Evolutionary conservation across 2,113 vertebrate species (phyloP).

Genomic region (Aramus guarauna): DNA sequence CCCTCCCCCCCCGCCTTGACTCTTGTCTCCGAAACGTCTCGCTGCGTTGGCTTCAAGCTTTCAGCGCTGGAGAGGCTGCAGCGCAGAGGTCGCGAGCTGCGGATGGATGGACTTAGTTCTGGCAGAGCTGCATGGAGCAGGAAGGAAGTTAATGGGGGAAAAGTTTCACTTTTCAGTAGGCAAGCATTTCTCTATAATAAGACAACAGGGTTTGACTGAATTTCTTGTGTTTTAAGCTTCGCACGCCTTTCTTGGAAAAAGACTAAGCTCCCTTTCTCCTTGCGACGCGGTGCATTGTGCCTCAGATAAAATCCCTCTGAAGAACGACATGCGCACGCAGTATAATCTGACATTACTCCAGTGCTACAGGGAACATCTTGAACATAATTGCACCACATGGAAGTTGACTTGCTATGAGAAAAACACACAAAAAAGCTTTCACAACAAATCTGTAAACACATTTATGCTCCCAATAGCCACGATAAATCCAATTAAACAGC

Average conservation of each 20-base stretch:
- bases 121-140: neutral
- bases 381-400: constrained; percentile 48
- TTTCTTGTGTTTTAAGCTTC: neutral
- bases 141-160: neutral
- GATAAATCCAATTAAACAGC: constrained; percentile 58
- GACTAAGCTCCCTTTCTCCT: constrained; percentile 8
- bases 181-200: neutral
- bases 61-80: neutral
- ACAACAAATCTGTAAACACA: constrained; percentile 62
- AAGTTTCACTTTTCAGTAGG: neutral
- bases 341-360: constrained; percentile 32
- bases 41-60: neutral
- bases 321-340: neutral
- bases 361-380: constrained; percentile 38
- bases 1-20: neutral
- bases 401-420: constrained; percentile 55
- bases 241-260: neutral
- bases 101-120: neutral
- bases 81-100: neutral
- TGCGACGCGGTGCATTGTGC: neutral
- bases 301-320: constrained; percentile 1
- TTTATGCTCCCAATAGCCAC: constrained; percentile 45
- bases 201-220: neutral
- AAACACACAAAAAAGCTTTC: constrained; percentile 53
- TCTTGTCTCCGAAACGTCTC: neutral